Evolutionary conservation across 2,888 invertebrate species (phyloP), one percentile per base, ranked within the genome.

Genomic region (Lypha dubia): DNA sequence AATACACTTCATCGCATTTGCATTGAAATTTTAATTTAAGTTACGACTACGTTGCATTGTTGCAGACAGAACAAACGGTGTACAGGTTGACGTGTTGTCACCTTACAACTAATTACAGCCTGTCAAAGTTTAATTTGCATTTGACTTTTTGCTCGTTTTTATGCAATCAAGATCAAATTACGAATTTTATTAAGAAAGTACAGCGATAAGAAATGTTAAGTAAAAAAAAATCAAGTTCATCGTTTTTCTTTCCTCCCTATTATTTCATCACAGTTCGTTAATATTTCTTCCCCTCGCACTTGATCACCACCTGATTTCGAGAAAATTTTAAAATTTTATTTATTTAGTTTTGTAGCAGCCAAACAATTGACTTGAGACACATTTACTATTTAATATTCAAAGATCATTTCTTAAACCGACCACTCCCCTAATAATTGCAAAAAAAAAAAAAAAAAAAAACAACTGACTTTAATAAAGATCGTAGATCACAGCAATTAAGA

Each of bases 121-220:
- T 80, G 84, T 84, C 80, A 84, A 80, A 73, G 77, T 74, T 68
- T 53, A 73, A 77, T 80, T 75, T 81, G 62, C 67, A 74, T 79
- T 56, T 74, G 68, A 11, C 38, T 49, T 28, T 22, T 46, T 53
- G 60, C 41, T 73, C 58, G 20, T 20, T 38, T 67, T 49, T 58
- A 24, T 46, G 28, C 44, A 60, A 62, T 28, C 53, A n/a, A 62
- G 74, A 75, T 70, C 75, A 38, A 46, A 67, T 60, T 74, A 74
- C 65, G 60, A 38, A 38, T 68, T 38, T 15, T 1, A 20, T 51
- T 8, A 13, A 53, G 3, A 32, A 44, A 8, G 3, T 5, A 9
- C 32, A 56, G 35, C 35, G 22, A 7, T 38, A 9, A 20, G 13
- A 62, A 35, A 62, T 15, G 7, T 22, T 2, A 20, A 38, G 7